phyloP scores from a whole-genome alignment of 2,888 invertebrate genomes.

The Papilio protenor region DNA sequence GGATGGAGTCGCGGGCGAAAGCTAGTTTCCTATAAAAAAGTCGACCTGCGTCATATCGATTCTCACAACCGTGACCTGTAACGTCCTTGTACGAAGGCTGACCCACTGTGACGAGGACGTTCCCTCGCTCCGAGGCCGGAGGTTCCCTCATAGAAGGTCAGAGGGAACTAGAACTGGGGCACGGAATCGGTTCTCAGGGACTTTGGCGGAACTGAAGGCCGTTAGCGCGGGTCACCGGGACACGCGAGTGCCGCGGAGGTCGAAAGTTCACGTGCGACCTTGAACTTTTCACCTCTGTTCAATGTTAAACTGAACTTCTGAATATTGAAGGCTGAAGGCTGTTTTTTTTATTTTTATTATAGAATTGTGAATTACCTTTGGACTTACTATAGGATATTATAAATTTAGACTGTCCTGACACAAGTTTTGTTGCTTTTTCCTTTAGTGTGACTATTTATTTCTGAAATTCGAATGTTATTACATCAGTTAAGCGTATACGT shows the following conservation, averaged over 20 bases:
- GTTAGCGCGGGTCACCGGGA: conserved; percentile 15
- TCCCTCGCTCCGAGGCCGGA: conserved; percentile 23
- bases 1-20: too few species aligned
- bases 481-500: too few species aligned
- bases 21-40: background rate
- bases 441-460: too few species aligned
- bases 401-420: too few species aligned
- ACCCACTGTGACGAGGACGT: conserved; percentile 32
- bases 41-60: background rate
- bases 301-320: background rate
- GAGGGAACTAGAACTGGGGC: conserved; percentile 24
- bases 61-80: background rate
- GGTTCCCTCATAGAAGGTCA: conserved; percentile 15
- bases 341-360: background rate
- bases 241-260: background rate
- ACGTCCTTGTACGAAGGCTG: conserved; percentile 22
- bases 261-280: conserved; percentile 6
- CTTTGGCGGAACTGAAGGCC: background rate
- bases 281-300: conserved; percentile 27
- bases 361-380: too few species aligned
- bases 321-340: background rate
- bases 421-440: too few species aligned
- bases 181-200: conserved; percentile 26
- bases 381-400: too few species aligned
- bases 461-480: too few species aligned